Conservation (phyloP, 2,888 invertebrate genomes). For the Eledona agricola region DNA sequence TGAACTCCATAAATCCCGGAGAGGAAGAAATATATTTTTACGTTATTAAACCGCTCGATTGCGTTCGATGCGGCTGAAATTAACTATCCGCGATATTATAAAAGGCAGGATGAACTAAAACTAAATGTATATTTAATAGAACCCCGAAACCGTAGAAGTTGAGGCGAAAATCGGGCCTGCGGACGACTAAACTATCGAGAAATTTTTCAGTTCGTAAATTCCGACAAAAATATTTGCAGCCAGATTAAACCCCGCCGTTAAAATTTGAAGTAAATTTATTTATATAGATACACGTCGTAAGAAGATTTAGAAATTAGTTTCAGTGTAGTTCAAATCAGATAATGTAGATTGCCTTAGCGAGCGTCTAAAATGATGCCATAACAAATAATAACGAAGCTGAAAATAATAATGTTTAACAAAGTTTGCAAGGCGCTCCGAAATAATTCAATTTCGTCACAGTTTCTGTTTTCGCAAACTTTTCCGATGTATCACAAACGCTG, state of each 20-base stretch:
- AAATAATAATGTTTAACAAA: slow-evolving; percentile 29
- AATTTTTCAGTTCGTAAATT: background rate
- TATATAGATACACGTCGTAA: background rate
- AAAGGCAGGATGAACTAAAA: slow-evolving; percentile 9
- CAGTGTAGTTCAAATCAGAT: too few species aligned
- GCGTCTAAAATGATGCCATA: slow-evolving; percentile 11
- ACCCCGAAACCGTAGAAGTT: slow-evolving; percentile 1
- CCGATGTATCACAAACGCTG: slow-evolving; percentile 22
- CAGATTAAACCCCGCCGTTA: slow-evolving; percentile 11
- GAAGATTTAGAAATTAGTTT: background rate
- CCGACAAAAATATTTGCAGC: background rate
- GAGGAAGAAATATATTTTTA: slow-evolving; percentile 10
- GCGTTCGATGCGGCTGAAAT: slow-evolving; percentile 18
- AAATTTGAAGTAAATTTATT: slow-evolving; percentile 16
- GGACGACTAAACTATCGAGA: background rate
- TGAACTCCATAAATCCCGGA: slow-evolving; percentile 8
- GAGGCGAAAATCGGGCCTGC: slow-evolving; percentile 3
- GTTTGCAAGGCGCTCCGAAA: slow-evolving; percentile 22
- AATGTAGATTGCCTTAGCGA: slow-evolving; percentile 9
- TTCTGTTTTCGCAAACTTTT: slow-evolving; percentile 16
- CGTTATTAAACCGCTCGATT: slow-evolving; percentile 21
- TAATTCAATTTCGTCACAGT: slow-evolving; percentile 22
- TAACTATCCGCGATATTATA: slow-evolving; percentile 9
- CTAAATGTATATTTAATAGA: slow-evolving; percentile 24
- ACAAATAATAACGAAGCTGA: slow-evolving; percentile 21